Evolutionary conservation across 2,797 vertebrate species (phyloP), one percentile per base, ranked within the genome.

Genomic region (Macropodus opercularis): DNA sequence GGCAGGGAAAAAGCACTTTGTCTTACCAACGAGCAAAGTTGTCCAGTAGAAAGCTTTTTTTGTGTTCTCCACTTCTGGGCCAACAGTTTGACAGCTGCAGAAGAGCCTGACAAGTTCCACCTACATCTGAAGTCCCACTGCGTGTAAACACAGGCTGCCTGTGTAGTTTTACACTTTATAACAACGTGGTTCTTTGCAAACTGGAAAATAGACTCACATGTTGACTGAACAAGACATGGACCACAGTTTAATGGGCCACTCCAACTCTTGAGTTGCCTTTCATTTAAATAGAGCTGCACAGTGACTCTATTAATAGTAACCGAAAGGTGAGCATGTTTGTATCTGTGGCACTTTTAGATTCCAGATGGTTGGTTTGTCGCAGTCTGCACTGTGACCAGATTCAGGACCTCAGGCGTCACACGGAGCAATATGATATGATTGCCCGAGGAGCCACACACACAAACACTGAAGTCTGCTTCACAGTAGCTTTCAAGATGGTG

Each of bases 51-150:
- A 66, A 52, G 42, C 66, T 72, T 75, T 78, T 63, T 80, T 79
- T 73, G 63, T 67, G 84, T 83, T 64, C 2, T 22, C 53, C 56
- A 63, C 78, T 79, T 85, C 68, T 29, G 60, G 73, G 51, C 72
- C 10, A 2, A 54, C 66, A 73, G 52, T 75, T 78, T 84, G 77
- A 85, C 81, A 79, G 79, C 44, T 69, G 52, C 75, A n/a, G 49
- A 69, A 48, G 61, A 63, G 57, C 51, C 39, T 13, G 68, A n/a
- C 51, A 29, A 18, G n/a, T 27, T 83, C 66, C 52, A 61, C 52
- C 48, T 61, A 24, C 56, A 46, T 38, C 59, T 15, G 22, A 46
- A 66, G 63, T 44, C 32, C 44, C 34, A 40, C 36, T 65, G 77
- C 65, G 49, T 59, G 43, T 21, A 3, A 49, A 32, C 47, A 31